These are phyloP conservation scores for Latrodectus hesperus DNA, from an alignment of 2,888 invertebrate species.

Conservation along the genomic window DNA sequence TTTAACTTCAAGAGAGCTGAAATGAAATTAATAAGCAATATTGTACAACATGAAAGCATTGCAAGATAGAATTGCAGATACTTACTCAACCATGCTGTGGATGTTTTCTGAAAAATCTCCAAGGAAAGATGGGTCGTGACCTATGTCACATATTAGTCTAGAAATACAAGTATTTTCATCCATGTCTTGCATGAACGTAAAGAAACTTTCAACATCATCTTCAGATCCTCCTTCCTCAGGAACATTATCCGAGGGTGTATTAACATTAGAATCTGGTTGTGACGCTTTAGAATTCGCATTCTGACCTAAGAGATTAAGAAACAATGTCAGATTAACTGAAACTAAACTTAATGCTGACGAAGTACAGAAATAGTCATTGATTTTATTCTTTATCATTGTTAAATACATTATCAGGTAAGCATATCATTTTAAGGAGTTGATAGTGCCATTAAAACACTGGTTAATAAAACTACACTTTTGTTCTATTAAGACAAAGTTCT, in stretches of 20 bases:
- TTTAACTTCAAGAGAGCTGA: conserved; percentile 41
- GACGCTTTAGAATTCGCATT: neutral
- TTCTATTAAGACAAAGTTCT: too few relatives aligned
- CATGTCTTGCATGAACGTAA: conserved; percentile 59
- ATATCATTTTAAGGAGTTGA: too few relatives aligned
- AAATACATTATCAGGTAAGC: too few relatives aligned
- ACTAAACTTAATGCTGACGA: too few relatives aligned
- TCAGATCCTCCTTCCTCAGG: conserved; percentile 1
- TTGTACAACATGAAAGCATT: too few relatives aligned
- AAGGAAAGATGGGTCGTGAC: conserved; percentile 41
- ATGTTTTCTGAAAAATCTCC: conserved; percentile 63
- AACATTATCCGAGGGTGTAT: neutral
- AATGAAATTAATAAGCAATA: neutral
- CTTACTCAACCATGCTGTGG: conserved; percentile 49
- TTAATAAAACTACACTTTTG: too few relatives aligned
- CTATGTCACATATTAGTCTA: conserved; percentile 57
- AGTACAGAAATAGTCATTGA: too few relatives aligned
- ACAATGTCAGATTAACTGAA: too few relatives aligned
- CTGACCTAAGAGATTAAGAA: neutral
- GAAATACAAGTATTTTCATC: conserved; percentile 64
- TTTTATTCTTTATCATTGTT: too few relatives aligned
- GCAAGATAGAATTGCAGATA: too few relatives aligned
- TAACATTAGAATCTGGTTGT: neutral
- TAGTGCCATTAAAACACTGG: too few relatives aligned
- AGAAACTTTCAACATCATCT: conserved; percentile 62